These are phyloP conservation scores for Napeogenes inachia DNA, from an alignment of 2,888 invertebrate genomes.

Conservation along the genomic window DNA sequence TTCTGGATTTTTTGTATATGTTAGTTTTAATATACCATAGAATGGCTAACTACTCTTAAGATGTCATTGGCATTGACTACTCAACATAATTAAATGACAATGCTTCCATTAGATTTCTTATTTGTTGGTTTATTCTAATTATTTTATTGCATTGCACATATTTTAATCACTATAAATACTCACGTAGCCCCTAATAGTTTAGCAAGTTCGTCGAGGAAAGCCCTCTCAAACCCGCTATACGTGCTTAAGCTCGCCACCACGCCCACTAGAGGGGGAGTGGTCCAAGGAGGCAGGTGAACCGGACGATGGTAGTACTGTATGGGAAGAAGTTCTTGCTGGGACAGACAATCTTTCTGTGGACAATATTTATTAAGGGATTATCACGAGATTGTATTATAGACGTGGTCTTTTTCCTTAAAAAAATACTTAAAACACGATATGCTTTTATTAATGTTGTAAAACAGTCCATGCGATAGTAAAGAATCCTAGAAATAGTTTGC, in stretches of 20 bases:
- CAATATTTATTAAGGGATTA: neutral
- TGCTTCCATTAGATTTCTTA: neutral
- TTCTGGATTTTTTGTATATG: slow-evolving; percentile 39
- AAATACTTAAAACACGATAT: no score
- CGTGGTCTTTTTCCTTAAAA: no score
- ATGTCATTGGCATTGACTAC: neutral
- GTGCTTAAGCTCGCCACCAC: slow-evolving; percentile 89
- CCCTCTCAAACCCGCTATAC: slow-evolving; percentile 84
- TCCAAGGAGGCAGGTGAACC: slow-evolving; percentile 63
- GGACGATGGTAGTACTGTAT: slow-evolving; percentile 86
- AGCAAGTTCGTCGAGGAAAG: slow-evolving; percentile 83
- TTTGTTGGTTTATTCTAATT: neutral
- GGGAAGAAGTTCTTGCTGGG: slow-evolving; percentile 75
- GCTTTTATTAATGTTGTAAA: no score
- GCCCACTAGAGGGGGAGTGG: slow-evolving; percentile 69
- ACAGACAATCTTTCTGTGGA: slow-evolving; percentile 80
- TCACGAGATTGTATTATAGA: neutral
- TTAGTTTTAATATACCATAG: neutral
- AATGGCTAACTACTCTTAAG: neutral
- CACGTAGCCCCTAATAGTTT: slow-evolving; percentile 84
- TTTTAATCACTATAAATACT: slow-evolving; percentile 35
- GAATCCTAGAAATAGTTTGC: no score
- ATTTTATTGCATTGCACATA: neutral
- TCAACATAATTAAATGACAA: neutral
- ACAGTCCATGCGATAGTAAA: no score